Evolutionary conservation across 2,888 invertebrate genomes (phyloP), one percentile per base, ranked within the genome.

Genomic region (Mongoloraphidia duomilia): DNA sequence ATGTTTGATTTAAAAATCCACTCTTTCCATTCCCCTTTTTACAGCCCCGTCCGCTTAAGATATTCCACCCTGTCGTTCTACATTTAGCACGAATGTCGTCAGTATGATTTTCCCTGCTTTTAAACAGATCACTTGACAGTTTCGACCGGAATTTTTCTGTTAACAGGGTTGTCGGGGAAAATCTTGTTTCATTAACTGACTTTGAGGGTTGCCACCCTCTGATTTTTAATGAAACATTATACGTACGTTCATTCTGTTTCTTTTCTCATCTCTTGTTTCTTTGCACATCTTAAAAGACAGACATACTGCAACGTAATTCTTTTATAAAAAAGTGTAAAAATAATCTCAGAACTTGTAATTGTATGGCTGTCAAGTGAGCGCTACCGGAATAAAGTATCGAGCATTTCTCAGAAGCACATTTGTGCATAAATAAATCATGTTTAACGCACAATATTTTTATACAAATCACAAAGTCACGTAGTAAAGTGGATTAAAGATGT

Each of bases 131-230:
- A 40, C 41, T 47, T 64, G 63, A 63, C 64, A 60, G 60, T 61
- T 61, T 63, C 59, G 60, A 57, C 57, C 56, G 58, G 61, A 60
- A 59, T 61, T 60, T 63, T 63, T 58, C 57, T 60, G 60, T 62
- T 63, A 61, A 63, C 64, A 59, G 61, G 61, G 56, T 61, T 60
- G 64, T 65, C 64, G 61, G 62, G 65, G 66, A 66, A 67, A 67
- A 68, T 67, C 65, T 63, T 61, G 63, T 67, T 67, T 68, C 68
- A 67, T 67, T 67, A 67, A 65, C 64, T 66, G 64, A 61, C 63
- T 65, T 61, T 64, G 60, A 59, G 60, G 61, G 61, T 62, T 61
- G 62, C 59, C 56, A 60, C 26, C 26, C 26, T 26, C 26, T 46
- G 34, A 17, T 12, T 39, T 39, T 39, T 14, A 14, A 39, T 12